Base-by-base conservation (phyloP, 2,797 vertebrate genomes). In the Myotis daubentonii region DNA sequence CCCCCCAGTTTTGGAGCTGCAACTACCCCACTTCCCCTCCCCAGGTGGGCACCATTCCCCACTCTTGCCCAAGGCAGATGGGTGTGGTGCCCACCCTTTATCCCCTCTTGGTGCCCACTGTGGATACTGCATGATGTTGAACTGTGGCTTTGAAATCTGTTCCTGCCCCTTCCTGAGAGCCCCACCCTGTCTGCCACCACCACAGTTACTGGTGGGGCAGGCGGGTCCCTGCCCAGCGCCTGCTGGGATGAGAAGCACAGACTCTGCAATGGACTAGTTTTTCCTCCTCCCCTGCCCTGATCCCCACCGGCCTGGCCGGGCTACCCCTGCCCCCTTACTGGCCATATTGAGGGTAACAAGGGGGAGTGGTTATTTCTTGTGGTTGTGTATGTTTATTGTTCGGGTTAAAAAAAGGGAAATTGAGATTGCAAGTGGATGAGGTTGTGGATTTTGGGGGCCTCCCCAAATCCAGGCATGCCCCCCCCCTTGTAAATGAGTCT, bases 301-400 rank as follows among this genome's bases (percentile, higher is more conserved):
- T 33, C 89, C 87, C 25, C 15, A 76, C 96, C 82, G 36, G 93
- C 95, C 89, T 90, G 94, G 94, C 92, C 62, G 66, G 95, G 81
- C 71, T 74, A 92, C 90, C 81, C 79, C 38, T 47, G n/a, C 89
- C 85, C 33, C 68, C 68, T 87, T 23, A 12, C 70, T 71, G 92
- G 91, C 96, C 96, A 74, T 95, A 95, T 96, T 83, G 36, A 66
- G 89, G 93, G 91, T 65, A 57, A n/a, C 15, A 66, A 97, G 95
- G 97, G 94, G 96, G 89, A 8, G 79, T 86, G 96, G 94, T 89
- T 96, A 96, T 97, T 97, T 96, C 96, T 97, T 71, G 97, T 97
- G 97, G 97, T 96, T 96, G 97, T 97, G 96, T 97, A 97, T 97
- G 97, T 97, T 97, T 96, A 96, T 97, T 95, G 97, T 97, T 97